These are phyloP conservation scores for Cinara cedri DNA, from an alignment of 2,888 invertebrate genomes.

Conservation along the genomic window DNA sequence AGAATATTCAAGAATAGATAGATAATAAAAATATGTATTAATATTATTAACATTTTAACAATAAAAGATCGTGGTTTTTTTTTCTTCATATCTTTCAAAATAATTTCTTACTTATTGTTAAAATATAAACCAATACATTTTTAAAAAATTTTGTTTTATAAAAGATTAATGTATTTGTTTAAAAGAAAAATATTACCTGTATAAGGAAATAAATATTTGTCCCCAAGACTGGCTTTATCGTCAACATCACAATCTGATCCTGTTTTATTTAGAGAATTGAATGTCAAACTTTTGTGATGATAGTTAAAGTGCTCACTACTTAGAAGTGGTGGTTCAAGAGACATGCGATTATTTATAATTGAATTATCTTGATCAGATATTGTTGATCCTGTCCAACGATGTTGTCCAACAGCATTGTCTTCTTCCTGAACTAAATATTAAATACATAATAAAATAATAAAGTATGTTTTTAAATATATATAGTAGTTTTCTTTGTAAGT, in stretches of 20 bases:
- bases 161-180: too few species aligned
- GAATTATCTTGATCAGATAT: constrained; percentile 57
- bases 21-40: too few species aligned
- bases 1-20: background rate
- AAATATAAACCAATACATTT: too few species aligned
- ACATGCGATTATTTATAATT: constrained; percentile 54
- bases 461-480: too few species aligned
- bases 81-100: too few species aligned
- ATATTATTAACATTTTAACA: too few species aligned
- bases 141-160: too few species aligned
- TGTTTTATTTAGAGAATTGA: constrained; percentile 55
- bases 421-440: constrained; percentile 57
- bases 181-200: constrained; percentile 66
- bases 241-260: constrained; percentile 62
- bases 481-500: too few species aligned
- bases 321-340: constrained; percentile 49
- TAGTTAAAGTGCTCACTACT: constrained; percentile 38
- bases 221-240: constrained; percentile 69
- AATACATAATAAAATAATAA: background rate
- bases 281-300: constrained; percentile 49
- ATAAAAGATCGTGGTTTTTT: too few species aligned
- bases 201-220: constrained; percentile 84
- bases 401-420: constrained; percentile 40
- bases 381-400: constrained; percentile 58
- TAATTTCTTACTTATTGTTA: background rate